Percentiles rank a stretch among this genome's conserved stretches.
These are phyloP conservation scores for Eupithecia abbreviata DNA, from an alignment of 2,888 invertebrate species.

Conservation along the genomic window DNA sequence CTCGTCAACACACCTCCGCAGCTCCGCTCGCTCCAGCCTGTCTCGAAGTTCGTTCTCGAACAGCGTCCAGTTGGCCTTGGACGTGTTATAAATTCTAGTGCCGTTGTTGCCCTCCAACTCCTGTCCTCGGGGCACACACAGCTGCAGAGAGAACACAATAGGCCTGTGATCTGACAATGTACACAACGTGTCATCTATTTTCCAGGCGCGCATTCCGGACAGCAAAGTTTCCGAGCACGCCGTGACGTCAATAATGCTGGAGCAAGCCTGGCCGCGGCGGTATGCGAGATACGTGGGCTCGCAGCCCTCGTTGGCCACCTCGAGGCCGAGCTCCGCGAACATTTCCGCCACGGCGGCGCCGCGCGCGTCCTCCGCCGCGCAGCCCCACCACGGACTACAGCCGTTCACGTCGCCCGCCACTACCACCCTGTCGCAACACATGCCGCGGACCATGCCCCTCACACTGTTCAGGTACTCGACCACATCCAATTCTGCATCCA, in stretches of 20 bases:
- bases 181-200: neutral
- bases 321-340: slow-evolving; percentile 6
- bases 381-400: slow-evolving; percentile 21
- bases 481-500: neutral
- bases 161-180: slow-evolving; percentile 8
- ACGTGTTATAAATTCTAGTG: slow-evolving; percentile 1
- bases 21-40: neutral
- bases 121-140: neutral
- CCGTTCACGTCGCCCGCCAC: slow-evolving; percentile 19
- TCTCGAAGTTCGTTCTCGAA: neutral
- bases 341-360: neutral
- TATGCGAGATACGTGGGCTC: slow-evolving; percentile 9
- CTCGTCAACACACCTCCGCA: neutral
- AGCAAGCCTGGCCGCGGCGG: neutral
- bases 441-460: neutral
- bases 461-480: neutral
- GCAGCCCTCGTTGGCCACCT: slow-evolving; percentile 9
- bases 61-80: neutral
- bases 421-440: neutral
- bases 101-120: neutral
- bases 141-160: neutral
- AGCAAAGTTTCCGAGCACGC: neutral
- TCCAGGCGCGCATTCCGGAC: slow-evolving; percentile 18
- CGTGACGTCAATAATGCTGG: slow-evolving; percentile 19
- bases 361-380: slow-evolving; percentile 18